These are phyloP conservation scores for Poeciliopsis turneri DNA, from an alignment of 2,797 vertebrate species.

Conservation along the genomic window DNA sequence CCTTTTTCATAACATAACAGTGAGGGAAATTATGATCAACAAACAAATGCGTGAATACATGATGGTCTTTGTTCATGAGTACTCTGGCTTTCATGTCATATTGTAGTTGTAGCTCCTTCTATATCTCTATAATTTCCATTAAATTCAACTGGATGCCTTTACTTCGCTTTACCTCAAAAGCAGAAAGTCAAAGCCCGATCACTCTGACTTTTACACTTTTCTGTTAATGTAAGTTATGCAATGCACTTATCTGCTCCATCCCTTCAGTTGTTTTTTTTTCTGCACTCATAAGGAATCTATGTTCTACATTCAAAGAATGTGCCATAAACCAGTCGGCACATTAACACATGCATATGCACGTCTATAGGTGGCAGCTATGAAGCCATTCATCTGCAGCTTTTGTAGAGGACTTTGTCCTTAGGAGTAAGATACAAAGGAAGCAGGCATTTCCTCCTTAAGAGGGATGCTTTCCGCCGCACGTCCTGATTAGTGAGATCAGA, in stretches of 20 bases:
- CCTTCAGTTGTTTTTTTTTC: not conserved
- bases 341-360: conserved; percentile 25
- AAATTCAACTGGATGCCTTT: not conserved
- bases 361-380: conserved; percentile 39
- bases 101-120: not conserved
- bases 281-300: not conserved
- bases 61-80: not conserved
- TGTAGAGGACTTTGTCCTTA: conserved; percentile 68
- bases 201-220: not conserved
- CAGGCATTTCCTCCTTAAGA: conserved; percentile 81
- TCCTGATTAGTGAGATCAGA: conserved; percentile 76
- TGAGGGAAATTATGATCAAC: not conserved
- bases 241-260: not conserved
- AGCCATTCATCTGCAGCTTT: conserved; percentile 60
- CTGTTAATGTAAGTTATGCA: not conserved
- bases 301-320: not conserved
- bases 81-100: not conserved
- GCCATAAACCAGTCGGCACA: not conserved
- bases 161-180: not conserved
- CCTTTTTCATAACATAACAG: not conserved
- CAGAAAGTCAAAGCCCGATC: not conserved
- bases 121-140: not conserved
- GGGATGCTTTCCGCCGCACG: conserved; percentile 72
- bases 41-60: not conserved
- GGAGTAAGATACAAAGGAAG: conserved; percentile 81